Conservation (phyloP, 37 sponge, comb jelly and placozoan genomes). For the Cliona cf. orientalis region DNA sequence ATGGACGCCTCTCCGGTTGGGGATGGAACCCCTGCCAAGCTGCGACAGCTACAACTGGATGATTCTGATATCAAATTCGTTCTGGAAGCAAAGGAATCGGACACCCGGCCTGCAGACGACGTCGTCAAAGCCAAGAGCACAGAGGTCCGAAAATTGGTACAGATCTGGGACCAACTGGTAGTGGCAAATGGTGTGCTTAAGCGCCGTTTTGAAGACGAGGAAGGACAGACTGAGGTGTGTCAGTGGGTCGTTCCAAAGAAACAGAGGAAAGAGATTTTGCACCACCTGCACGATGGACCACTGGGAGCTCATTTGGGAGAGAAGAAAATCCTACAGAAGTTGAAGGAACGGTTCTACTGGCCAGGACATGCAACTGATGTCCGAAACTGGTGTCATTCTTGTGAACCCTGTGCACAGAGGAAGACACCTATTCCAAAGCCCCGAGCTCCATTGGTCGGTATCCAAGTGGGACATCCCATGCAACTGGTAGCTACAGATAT, state of each 20-base stretch:
- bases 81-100: neutral
- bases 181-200: slow-evolving; percentile 23
- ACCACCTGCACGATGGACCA: slow-evolving; percentile 6
- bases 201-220: slow-evolving; percentile 4
- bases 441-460: slow-evolving; percentile 34
- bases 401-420: slow-evolving; percentile 26
- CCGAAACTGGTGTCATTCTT: slow-evolving; percentile 26
- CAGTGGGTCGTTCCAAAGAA: slow-evolving; percentile 36
- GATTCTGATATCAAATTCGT: slow-evolving; percentile 2
- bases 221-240: neutral
- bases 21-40: neutral
- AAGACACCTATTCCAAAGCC: slow-evolving; percentile 20
- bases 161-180: slow-evolving; percentile 32
- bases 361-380: slow-evolving; percentile 43
- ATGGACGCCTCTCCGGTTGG: neutral
- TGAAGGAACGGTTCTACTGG: slow-evolving; percentile 57
- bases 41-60: slow-evolving; percentile 25
- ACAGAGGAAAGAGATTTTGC: neutral
- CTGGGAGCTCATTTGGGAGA: slow-evolving; percentile 37
- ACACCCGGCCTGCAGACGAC: slow-evolving; percentile 8
- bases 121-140: slow-evolving; percentile 12
- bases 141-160: slow-evolving; percentile 13
- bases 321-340: slow-evolving; percentile 29
- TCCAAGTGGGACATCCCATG: slow-evolving; percentile 30
- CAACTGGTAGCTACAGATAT: slow-evolving; percentile 55